Conservation (phyloP, 2,113 vertebrate genomes). For the Ploceus nigricollis region DNA sequence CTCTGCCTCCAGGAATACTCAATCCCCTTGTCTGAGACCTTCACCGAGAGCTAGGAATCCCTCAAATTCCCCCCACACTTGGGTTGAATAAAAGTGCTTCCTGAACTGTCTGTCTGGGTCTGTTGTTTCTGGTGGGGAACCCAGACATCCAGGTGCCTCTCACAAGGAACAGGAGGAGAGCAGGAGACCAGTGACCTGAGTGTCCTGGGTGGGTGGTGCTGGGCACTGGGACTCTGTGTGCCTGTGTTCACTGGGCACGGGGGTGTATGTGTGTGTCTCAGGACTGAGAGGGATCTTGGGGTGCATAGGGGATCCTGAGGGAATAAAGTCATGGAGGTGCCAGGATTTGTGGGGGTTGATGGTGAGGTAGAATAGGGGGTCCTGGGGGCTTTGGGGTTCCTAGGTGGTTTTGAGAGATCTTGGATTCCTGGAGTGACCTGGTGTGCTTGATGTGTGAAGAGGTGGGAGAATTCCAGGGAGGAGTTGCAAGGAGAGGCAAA, state of each 20-base stretch:
- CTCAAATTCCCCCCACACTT: accelerated
- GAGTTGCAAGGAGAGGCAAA: not conserved
- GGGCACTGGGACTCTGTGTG: not conserved
- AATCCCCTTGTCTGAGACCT: not conserved
- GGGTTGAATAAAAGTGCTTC: slow-evolving; percentile 30
- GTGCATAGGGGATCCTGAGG: not conserved
- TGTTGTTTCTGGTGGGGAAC: not conserved
- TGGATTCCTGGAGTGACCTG: not conserved
- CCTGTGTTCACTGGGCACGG: accelerated
- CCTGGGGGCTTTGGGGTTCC: not conserved
- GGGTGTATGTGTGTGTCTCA: accelerated
- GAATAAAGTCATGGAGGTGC: not conserved
- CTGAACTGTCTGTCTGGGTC: not conserved
- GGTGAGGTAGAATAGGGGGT: not conserved
- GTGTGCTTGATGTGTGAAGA: not conserved
- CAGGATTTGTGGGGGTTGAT: not conserved
- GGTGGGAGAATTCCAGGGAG: not conserved
- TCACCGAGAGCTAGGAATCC: not conserved
- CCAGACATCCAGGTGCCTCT: not conserved
- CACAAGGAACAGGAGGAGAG: not conserved
- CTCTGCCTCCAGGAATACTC: not conserved
- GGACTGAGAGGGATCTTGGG: not conserved
- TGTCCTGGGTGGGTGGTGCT: not conserved
- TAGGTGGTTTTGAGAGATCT: not conserved
- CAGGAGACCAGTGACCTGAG: not conserved